These are phyloP conservation scores for Leucozona laternaria DNA, from an alignment of 2,888 invertebrate genomes.

Conservation along the genomic window DNA sequence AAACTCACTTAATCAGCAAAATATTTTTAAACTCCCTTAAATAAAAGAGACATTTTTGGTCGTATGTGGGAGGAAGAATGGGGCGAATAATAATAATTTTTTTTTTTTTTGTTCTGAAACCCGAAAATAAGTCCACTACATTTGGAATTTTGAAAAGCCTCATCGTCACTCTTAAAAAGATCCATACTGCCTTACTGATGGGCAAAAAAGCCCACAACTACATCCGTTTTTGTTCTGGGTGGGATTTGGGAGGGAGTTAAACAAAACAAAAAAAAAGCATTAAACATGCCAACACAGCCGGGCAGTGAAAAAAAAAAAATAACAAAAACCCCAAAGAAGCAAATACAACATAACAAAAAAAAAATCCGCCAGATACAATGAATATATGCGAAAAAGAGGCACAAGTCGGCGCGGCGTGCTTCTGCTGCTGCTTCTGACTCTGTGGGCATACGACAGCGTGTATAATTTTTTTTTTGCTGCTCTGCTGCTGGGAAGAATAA, in stretches of 20 bases:
- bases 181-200: slow-evolving; percentile 19
- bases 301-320: slow-evolving; percentile 30
- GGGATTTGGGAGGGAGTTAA: slow-evolving; percentile 29
- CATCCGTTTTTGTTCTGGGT: slow-evolving; percentile 15
- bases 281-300: slow-evolving; percentile 62
- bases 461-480: slow-evolving; percentile 24
- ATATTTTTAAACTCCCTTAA: neutral
- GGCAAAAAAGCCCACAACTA: slow-evolving; percentile 30
- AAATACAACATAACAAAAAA: slow-evolving; percentile 9
- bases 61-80: slow-evolving; percentile 14
- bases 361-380: slow-evolving; percentile 64
- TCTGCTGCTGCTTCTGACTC: slow-evolving; percentile 40
- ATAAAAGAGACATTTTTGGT: neutral
- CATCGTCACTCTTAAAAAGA: slow-evolving; percentile 37
- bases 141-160: slow-evolving; percentile 13
- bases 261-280: slow-evolving; percentile 29
- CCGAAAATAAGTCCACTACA: slow-evolving; percentile 30
- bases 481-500: slow-evolving; percentile 45
- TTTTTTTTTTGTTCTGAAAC: neutral
- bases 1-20: neutral
- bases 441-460: slow-evolving; percentile 57
- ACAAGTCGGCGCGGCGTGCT: slow-evolving; percentile 54
- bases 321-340: slow-evolving; percentile 50
- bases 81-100: neutral
- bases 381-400: slow-evolving; percentile 71